A percentile compares a stretch with the other conserved stretches of the same genome.
phyloP scores from a whole-genome alignment of 2,797 vertebrate species.

The Labeo calbasu region DNA sequence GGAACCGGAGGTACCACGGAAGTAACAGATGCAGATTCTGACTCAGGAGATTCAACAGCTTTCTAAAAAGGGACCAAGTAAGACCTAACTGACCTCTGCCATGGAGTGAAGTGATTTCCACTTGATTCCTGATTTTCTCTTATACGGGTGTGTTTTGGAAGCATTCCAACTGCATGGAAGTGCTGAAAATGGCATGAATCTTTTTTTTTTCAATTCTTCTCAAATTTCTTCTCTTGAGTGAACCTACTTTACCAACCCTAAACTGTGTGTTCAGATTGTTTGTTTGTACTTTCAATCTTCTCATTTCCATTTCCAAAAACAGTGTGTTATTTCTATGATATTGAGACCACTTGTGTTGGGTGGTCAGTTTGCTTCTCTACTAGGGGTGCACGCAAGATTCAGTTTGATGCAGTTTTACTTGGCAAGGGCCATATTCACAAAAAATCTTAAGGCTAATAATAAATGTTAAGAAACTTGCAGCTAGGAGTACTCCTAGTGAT shows the following conservation, averaged over 20 bases:
- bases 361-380: background rate
- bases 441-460: background rate
- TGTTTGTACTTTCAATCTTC: background rate
- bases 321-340: background rate
- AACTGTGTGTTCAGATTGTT: background rate
- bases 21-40: slow-evolving; percentile 67
- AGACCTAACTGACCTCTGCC: slow-evolving; percentile 67
- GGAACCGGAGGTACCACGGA: slow-evolving; percentile 50
- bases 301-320: slow-evolving; percentile 27
- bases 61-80: slow-evolving; percentile 73
- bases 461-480: background rate
- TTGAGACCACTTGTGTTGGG: background rate
- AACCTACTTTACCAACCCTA: background rate
- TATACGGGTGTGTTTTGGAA: background rate
- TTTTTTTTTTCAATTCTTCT: slow-evolving; percentile 29
- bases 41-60: slow-evolving; percentile 74
- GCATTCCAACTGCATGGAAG: background rate
- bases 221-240: slow-evolving; percentile 22
- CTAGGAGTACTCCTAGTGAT: background rate
- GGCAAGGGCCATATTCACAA: background rate
- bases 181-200: background rate
- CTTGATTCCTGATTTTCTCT: slow-evolving; percentile 50
- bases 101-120: slow-evolving; percentile 71
- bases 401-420: background rate
- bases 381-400: background rate